These are phyloP conservation scores for Phalacrocorax carbo DNA, from an alignment of 2,113 vertebrate genomes.

Conservation along the genomic window DNA sequence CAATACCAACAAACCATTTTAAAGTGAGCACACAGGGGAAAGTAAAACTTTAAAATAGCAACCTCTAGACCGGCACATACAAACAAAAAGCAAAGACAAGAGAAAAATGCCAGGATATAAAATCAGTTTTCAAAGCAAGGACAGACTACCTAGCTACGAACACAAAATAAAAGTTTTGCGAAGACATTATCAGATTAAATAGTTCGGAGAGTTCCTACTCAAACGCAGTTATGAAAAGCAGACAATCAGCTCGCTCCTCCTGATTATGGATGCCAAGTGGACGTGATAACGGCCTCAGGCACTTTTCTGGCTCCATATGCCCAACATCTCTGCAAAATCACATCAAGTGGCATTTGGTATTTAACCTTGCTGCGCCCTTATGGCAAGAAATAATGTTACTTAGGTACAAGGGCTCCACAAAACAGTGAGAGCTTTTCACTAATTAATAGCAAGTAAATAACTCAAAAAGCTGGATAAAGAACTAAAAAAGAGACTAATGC, in stretches of 20 bases:
- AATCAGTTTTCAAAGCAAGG: conserved; percentile 5
- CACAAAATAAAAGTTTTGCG: not conserved
- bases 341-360: not conserved
- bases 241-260: not conserved
- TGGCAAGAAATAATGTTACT: not conserved
- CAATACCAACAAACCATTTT: not conserved
- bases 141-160: not conserved
- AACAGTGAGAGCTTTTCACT: not conserved
- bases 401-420: not conserved
- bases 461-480: not conserved
- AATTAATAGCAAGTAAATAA: conserved; percentile 16
- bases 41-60: not conserved
- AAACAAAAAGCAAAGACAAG: not conserved
- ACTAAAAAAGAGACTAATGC: not conserved
- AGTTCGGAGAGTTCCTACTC: not conserved
- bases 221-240: not conserved
- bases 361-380: not conserved
- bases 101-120: not conserved
- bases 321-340: conserved; percentile 2
- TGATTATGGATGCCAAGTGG: not conserved
- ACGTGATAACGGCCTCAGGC: not conserved
- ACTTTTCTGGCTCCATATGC: not conserved
- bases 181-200: not conserved
- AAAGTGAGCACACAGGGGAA: not conserved
- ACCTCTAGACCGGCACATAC: not conserved